A percentile compares a stretch with the other conserved stretches of the same genome.
These are phyloP conservation scores for Enteromius unitaeniatus DNA, from an alignment of 2,797 vertebrate species.

Conservation along the genomic window DNA sequence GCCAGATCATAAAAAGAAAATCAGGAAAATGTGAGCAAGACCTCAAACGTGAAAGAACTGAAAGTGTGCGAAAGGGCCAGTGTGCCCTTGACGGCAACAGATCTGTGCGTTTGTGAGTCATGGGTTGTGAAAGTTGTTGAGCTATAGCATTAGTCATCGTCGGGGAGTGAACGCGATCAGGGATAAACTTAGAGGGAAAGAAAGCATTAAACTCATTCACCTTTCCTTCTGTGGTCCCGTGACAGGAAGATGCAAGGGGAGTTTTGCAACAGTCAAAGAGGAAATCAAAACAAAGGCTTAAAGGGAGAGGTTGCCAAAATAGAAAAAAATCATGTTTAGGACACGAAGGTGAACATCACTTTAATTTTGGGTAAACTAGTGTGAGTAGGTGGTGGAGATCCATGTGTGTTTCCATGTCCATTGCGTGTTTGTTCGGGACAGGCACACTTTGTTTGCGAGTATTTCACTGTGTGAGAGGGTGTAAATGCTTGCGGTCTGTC, in stretches of 20 bases:
- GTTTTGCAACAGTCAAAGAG: constrained; percentile 36
- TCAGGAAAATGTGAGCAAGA: constrained; percentile 54
- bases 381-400: not conserved
- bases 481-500: constrained; percentile 55
- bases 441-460: constrained; percentile 14
- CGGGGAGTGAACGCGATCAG: constrained; percentile 53
- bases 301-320: not conserved
- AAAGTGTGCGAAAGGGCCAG: constrained; percentile 50
- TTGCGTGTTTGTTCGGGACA: not conserved
- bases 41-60: constrained; percentile 56
- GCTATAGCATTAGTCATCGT: constrained; percentile 57
- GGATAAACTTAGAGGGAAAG: constrained; percentile 17
- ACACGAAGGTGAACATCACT: not conserved
- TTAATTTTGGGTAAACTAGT: not conserved
- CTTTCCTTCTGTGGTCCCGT: constrained; percentile 40
- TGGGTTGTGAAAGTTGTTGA: constrained; percentile 57
- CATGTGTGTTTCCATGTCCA: not conserved
- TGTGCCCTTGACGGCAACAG: not conserved
- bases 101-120: constrained; percentile 51
- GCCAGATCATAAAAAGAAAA: constrained; percentile 58
- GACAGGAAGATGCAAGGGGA: constrained; percentile 19
- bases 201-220: constrained; percentile 44
- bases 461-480: constrained; percentile 39
- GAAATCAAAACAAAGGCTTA: constrained; percentile 48
- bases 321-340: not conserved